Evolutionary conservation across 2,113 vertebrate species (phyloP).

Genomic region (Urocolius indicus): DNA sequence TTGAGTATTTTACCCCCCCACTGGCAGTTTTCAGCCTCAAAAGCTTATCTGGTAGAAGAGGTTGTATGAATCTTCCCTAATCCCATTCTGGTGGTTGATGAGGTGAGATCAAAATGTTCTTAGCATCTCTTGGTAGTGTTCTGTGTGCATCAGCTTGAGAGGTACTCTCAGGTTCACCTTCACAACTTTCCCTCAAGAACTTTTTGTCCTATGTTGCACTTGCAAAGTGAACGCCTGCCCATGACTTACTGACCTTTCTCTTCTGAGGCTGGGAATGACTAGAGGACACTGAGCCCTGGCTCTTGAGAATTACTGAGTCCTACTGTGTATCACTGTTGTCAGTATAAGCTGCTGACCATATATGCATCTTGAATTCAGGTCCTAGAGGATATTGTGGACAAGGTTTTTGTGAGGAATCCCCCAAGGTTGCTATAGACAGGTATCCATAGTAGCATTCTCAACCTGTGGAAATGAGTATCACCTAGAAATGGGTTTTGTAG

Average conservation of each 20-base stretch:
- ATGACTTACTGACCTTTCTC: not conserved
- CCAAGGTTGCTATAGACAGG: not conserved
- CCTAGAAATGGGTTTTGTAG: not conserved
- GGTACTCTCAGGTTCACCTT: not conserved
- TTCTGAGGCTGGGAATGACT: not conserved
- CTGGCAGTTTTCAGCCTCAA: not conserved
- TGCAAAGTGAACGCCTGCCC: not conserved
- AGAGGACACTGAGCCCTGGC: not conserved
- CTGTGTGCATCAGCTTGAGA: not conserved
- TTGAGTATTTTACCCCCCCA: not conserved
- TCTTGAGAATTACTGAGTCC: not conserved
- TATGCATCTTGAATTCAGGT: not conserved
- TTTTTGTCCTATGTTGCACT: not conserved
- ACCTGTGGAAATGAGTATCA: not conserved
- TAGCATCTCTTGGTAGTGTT: not conserved
- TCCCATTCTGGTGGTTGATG: not conserved
- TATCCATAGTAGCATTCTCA: not conserved
- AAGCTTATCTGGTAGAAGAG: not conserved
- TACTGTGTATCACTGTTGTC: not conserved
- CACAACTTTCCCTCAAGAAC: not conserved
- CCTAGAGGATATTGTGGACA: not conserved
- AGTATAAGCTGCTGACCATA: not conserved
- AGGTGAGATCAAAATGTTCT: not conserved
- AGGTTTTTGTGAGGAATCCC: not conserved
- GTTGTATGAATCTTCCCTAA: not conserved